phyloP scores from a whole-genome alignment of 2,113 vertebrate genomes.

The Telmatochromis bifrenatus region DNA sequence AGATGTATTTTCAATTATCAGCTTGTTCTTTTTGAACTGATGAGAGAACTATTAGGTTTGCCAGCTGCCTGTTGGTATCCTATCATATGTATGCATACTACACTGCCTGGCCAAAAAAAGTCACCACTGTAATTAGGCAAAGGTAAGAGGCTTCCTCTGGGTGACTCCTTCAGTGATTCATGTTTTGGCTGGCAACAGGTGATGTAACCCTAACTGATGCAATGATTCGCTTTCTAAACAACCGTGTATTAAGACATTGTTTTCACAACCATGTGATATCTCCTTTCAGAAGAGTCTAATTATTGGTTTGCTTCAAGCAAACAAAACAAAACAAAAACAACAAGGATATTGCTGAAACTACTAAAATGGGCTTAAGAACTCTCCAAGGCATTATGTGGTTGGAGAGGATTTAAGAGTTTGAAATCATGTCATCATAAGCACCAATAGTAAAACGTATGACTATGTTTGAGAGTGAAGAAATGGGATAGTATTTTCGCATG shows the following conservation, averaged over 20 bases:
- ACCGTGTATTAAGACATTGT: not conserved
- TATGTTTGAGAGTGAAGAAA: not conserved
- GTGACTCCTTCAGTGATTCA: not conserved
- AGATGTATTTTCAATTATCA: not conserved
- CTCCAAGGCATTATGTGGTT: not conserved
- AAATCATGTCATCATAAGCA: not conserved
- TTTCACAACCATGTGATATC: not conserved
- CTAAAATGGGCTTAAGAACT: not conserved
- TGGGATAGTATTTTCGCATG: not conserved
- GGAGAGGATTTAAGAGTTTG: not conserved
- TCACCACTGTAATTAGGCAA: not conserved
- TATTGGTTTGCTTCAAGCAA: not conserved
- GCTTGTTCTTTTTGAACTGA: not conserved
- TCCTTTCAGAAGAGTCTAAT: not conserved
- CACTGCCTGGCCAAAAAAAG: not conserved
- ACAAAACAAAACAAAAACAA: not conserved
- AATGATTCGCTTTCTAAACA: not conserved
- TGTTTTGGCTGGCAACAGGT: not conserved
- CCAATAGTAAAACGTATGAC: not conserved
- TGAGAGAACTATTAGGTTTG: not conserved
- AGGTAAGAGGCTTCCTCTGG: not conserved
- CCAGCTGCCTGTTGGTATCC: not conserved
- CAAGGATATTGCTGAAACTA: not conserved
- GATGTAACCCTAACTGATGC: not conserved
- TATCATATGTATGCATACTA: not conserved